phyloP scores from a whole-genome alignment of 2,113 vertebrate species.

The Paracanthobrama guichenoti region DNA sequence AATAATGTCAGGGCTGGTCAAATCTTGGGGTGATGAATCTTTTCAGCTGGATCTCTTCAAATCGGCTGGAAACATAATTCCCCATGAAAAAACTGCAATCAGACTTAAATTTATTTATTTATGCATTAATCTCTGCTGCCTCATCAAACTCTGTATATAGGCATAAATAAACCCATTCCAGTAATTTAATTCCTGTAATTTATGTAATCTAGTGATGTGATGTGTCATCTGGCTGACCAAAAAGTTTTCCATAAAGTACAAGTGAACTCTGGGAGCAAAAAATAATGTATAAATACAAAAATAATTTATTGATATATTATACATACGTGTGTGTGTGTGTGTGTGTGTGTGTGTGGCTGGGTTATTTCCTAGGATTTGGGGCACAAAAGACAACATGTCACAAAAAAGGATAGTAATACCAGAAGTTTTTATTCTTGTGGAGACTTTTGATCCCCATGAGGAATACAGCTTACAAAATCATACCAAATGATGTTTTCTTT shows the following conservation, averaged over 20 bases:
- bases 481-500: too few relatives aligned
- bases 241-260: neutral
- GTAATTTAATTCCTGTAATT: constrained; percentile 30
- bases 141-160: constrained; percentile 29
- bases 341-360: too few relatives aligned
- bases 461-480: too few relatives aligned
- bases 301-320: too few relatives aligned
- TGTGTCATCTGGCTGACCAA: constrained; percentile 14
- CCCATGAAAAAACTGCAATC: constrained; percentile 19
- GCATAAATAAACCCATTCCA: constrained; percentile 18
- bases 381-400: too few relatives aligned
- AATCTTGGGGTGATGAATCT: constrained; percentile 37
- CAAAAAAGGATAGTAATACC: too few relatives aligned
- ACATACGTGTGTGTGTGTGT: too few relatives aligned
- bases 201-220: constrained; percentile 34
- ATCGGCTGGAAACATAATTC: constrained; percentile 7
- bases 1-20: constrained; percentile 39
- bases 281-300: neutral
- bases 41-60: neutral
- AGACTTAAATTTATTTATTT: constrained; percentile 22
- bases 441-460: too few relatives aligned
- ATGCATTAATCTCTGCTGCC: constrained; percentile 8
- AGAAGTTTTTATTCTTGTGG: neutral
- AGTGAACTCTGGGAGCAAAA: neutral
- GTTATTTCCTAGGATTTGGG: too few relatives aligned